Percentiles rank a stretch among this genome's conserved stretches.
Evolutionary conservation across 1,140 invertebrate species (phyloP).

Genomic region (Drosophila setifemur): DNA sequence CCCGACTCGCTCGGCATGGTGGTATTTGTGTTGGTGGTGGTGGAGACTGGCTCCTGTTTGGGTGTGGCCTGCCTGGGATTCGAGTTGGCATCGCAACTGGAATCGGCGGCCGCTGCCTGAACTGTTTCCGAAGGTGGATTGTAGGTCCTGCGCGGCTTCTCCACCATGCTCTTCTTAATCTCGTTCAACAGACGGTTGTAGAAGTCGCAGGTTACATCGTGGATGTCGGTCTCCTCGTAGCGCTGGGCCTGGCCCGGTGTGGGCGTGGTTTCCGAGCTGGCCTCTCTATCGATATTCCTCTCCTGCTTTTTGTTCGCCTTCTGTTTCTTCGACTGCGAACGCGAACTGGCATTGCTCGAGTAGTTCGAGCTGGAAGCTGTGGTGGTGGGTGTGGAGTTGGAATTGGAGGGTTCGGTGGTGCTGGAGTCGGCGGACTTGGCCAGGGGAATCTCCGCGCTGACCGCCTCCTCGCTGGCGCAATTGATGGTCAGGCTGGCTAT

Average conservation of each 20-base stretch:
- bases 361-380: constrained; percentile 67
- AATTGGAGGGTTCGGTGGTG: constrained; percentile 27
- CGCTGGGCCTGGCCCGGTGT: constrained; percentile 17
- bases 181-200: constrained; percentile 79
- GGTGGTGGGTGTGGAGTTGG: constrained; percentile 43
- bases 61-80: constrained; percentile 5
- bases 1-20: constrained; percentile 23
- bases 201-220: constrained; percentile 74
- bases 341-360: constrained; percentile 73
- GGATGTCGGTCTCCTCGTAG: constrained; percentile 42
- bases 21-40: constrained; percentile 25
- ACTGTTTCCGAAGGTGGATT: constrained; percentile 19
- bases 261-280: constrained; percentile 13
- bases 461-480: constrained; percentile 71
- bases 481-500: constrained; percentile 80
- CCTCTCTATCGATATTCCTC: neutral
- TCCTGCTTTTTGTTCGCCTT: constrained; percentile 35
- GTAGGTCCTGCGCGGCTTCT: constrained; percentile 44
- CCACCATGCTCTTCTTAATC: constrained; percentile 75
- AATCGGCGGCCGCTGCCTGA: constrained; percentile 44
- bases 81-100: constrained; percentile 48
- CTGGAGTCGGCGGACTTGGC: constrained; percentile 27
- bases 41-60: constrained; percentile 36
- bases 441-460: constrained; percentile 63
- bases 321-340: constrained; percentile 74